Evolutionary conservation across 2,888 invertebrate genomes (phyloP).

Genomic region (Drosophila incognita): DNA sequence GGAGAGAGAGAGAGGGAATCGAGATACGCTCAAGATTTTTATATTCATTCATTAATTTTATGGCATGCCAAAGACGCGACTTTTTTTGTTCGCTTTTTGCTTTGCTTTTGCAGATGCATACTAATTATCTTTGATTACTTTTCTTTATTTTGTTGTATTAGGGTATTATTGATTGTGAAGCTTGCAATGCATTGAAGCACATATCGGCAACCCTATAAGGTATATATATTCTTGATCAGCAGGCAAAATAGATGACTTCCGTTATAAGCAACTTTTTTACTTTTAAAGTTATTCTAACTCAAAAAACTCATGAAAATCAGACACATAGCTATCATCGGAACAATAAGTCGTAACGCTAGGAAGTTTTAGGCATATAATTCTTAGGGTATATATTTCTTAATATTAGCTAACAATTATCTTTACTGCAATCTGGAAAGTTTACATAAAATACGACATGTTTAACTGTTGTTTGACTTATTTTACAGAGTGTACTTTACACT

Average conservation of each 20-base stretch:
- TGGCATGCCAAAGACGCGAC: constrained; percentile 43
- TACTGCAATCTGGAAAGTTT: background rate
- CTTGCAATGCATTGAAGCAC: background rate
- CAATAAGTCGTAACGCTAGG: background rate
- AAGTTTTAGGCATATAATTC: background rate
- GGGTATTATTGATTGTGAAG: background rate
- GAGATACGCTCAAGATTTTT: constrained; percentile 29
- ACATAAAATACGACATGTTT: background rate
- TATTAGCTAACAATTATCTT: background rate
- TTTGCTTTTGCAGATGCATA: constrained; percentile 54
- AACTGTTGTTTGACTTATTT: background rate
- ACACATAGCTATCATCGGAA: background rate
- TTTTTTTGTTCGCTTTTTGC: constrained; percentile 1
- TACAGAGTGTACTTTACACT: background rate
- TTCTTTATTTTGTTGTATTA: constrained; percentile 4
- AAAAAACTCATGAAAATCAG: background rate
- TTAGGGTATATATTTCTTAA: background rate
- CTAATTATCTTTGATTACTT: constrained; percentile 52
- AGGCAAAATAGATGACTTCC: background rate
- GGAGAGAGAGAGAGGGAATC: background rate
- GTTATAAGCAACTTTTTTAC: background rate
- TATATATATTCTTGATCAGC: background rate
- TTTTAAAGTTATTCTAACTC: too few species aligned
- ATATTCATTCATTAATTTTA: constrained; percentile 69
- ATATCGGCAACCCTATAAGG: background rate